A percentile compares a stretch with the other conserved stretches of the same genome.
These are phyloP conservation scores for Clarias macrocephalus DNA, from an alignment of 2,113 vertebrate species.

Conservation along the genomic window DNA sequence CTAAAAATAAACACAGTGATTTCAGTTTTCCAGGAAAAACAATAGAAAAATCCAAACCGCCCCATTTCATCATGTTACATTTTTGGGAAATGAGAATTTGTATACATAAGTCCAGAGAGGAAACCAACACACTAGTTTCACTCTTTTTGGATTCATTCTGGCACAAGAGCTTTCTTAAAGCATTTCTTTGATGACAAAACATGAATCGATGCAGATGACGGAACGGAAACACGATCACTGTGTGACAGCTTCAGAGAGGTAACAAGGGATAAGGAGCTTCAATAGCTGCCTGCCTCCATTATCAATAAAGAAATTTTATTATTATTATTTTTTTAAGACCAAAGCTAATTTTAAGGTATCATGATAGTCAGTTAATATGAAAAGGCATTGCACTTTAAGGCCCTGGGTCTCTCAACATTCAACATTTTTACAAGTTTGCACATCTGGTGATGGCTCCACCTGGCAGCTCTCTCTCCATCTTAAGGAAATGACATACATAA, in stretches of 20 bases:
- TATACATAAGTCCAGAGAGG: slow-evolving; percentile 51
- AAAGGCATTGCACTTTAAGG: slow-evolving; percentile 62
- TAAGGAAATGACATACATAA: slow-evolving; percentile 76
- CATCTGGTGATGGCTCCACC: slow-evolving; percentile 65
- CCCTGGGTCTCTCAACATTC: slow-evolving; percentile 73
- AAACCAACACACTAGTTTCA: slow-evolving; percentile 29
- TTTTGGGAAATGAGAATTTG: not conserved
- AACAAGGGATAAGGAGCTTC: not conserved
- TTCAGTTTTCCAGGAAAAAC: slow-evolving; percentile 31
- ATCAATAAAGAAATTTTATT: not conserved
- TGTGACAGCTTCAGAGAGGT: not conserved
- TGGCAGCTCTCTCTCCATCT: slow-evolving; percentile 64
- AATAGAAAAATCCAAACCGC: slow-evolving; percentile 38
- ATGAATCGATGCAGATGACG: not conserved
- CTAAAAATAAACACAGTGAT: slow-evolving; percentile 31
- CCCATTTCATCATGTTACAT: slow-evolving; percentile 18
- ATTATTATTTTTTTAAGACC: not conserved
- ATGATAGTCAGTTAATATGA: slow-evolving; percentile 14
- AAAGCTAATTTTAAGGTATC: not conserved
- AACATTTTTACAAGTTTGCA: slow-evolving; percentile 57
- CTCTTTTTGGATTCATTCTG: slow-evolving; percentile 18
- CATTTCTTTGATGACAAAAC: not conserved
- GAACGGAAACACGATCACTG: not conserved
- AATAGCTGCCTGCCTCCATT: not conserved
- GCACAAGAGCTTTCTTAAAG: slow-evolving; percentile 10